Evolutionary conservation across 2,888 invertebrate species (phyloP), one percentile per base, ranked within the genome.

Genomic region (Phortica magna): DNA sequence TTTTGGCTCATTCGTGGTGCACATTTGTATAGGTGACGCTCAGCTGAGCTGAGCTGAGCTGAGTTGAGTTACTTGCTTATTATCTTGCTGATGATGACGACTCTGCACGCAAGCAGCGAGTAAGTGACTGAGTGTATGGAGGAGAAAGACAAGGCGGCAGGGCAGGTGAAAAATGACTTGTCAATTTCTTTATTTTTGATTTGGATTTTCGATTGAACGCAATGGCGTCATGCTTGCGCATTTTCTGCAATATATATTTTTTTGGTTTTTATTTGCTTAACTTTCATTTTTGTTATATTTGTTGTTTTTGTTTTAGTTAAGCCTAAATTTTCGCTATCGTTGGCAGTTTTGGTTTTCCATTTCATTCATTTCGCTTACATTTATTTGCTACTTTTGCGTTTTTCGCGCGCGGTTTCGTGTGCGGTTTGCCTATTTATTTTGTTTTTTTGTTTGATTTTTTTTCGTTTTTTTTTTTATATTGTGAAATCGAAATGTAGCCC

Each of bases 101-200:
- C 22, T 61, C 10, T 22, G 61, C 61, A 61, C 61, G 61, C 61
- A 19, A 61, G 19, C 19, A 59, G n/a, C 31, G 31, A 31, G 31
- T 31, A 31, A 31, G 31, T 4, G 31, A 31, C 5, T 31, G 31
- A 4, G 31, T 31, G 31, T 31, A 31, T 31, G 31, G 31, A 0
- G 5, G 31, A 48, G 48, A 14, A 2, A 7, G 14, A 6, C 17
- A 19, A 59, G 59, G 4, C 17, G 59, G n/a, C 59, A 6, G 0
- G 14, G n/a, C 22, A 61, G 31, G 31, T 78, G 75, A 78, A 78
- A 78, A 76, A 77, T 77, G 75, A 73, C 65, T 73, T 78, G 78
- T 75, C 73, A 77, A 78, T 76, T 74, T 74, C 55, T 64, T 53
- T 43, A 48, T 22, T 17, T 70, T 70, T n/a, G 22, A 41, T 31